Base-by-base conservation (phyloP, 2,888 invertebrate genomes). In the Harpalus rubripes region DNA sequence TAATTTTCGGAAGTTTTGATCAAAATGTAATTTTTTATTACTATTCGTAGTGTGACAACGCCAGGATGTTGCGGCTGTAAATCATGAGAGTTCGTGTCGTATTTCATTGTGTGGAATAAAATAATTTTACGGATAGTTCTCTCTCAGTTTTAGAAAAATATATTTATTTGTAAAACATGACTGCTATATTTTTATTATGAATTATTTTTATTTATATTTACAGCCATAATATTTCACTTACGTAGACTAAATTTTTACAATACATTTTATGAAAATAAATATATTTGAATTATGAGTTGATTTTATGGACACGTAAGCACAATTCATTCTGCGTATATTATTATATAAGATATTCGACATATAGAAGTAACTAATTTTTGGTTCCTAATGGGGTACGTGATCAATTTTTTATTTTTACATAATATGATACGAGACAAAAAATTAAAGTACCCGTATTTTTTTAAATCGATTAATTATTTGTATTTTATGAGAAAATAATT, bases 1-100 rank as follows among this genome's bases (percentile, higher is more conserved):
- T 83, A 58, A 83, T 83, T 83, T 83, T 83, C 56, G 83, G 74
- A 83, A 83, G 74, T 83, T 65, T 65, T 63, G 41, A 81, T 81
- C 61, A 61, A 61, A 81, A 65, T 81, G 81, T 81, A 81, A 44
- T 44, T 63, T 63, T 81, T 63, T 80, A 61, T 80, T 80, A 80
- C 61, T 78, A 74, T 78, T 56, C 58, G 78, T 68, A 68, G 26
- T 52, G 22, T 78, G 78, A 58, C 58, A 78, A 22, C 15, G 15
- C 26, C 52, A 58, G 78, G 56, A 78, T 78, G 78, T 58, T 56
- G 12, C 10, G 18, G 41, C 44, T 68, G 41, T 74, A 74, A 74
- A 74, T 74, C 72, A 74, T 22, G 16, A 41, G 16, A 41, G 41
- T 74, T 44, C 44, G 41, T 41, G 15, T 44, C 72, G n/a, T 74